Evolutionary conservation across 2,797 vertebrate species (phyloP).

Genomic region (Spea hammondii): DNA sequence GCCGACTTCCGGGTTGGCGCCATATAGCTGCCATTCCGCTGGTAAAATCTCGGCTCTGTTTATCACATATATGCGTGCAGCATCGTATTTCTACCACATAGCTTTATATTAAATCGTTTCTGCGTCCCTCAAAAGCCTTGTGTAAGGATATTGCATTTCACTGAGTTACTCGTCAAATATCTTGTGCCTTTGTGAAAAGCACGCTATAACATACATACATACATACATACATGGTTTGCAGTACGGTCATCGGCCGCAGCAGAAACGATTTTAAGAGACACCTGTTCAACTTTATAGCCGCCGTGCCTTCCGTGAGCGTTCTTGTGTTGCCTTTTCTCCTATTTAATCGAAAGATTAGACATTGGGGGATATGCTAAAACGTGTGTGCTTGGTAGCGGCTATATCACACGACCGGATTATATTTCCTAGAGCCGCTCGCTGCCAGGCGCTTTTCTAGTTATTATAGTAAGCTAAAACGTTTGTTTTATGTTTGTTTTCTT

Average conservation of each 20-base stretch:
- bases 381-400: no score
- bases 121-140: neutral
- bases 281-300: conserved; percentile 92
- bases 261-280: conserved; percentile 93
- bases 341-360: neutral
- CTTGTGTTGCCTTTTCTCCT: conserved; percentile 13
- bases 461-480: neutral
- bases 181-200: neutral
- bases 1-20: no score
- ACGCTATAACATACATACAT: conserved; percentile 58
- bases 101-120: neutral
- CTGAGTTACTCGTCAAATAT: no score
- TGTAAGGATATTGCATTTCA: no score
- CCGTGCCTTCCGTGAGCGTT: conserved; percentile 95
- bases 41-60: conserved; percentile 67
- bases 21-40: conserved; percentile 76
- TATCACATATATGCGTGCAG: conserved; percentile 11
- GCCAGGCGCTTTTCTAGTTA: no score
- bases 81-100: neutral
- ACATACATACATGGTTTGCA: conserved; percentile 71
- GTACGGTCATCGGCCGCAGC: conserved; percentile 96
- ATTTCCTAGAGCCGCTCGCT: no score
- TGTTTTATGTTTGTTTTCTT: conserved; percentile 52
- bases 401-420: no score
- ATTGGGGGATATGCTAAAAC: neutral